A percentile compares a stretch with the other conserved stretches of the same genome.
Evolutionary conservation across 1,140 invertebrate species (phyloP).

Genomic region (Ectropis grisescens): DNA sequence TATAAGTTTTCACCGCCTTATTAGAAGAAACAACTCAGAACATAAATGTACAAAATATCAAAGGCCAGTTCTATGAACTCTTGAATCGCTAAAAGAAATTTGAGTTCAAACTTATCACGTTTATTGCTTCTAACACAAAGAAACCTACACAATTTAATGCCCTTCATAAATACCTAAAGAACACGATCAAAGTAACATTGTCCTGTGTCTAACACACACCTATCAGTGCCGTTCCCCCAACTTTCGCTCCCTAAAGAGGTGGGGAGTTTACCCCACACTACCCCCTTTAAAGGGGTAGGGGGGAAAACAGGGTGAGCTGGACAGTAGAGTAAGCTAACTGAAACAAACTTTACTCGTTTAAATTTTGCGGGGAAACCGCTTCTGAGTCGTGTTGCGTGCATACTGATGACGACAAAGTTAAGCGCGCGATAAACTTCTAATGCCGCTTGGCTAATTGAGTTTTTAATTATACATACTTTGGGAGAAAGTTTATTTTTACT

Average conservation of each 20-base stretch:
- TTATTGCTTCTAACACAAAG: no score
- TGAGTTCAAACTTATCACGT: no score
- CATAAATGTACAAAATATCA: no score
- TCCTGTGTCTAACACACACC: conserved; percentile 32
- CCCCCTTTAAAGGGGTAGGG: conserved; percentile 4
- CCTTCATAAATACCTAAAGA: conserved; percentile 16
- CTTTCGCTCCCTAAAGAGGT: conserved; percentile 1
- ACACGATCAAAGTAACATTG: conserved; percentile 24
- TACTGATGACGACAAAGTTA: conserved; percentile 31
- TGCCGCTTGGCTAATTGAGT: conserved; percentile 35
- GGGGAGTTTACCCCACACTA: no score
- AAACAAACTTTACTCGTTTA: conserved; percentile 65
- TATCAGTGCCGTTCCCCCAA: conserved; percentile 29
- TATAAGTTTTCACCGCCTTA: no score
- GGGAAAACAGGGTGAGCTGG: conserved; percentile 15
- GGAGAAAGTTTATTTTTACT: neutral
- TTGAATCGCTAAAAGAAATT: no score
- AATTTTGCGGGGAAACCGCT: conserved; percentile 52
- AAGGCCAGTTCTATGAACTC: no score
- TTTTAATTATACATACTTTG: conserved; percentile 24
- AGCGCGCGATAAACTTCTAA: conserved; percentile 37
- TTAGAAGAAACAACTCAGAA: no score
- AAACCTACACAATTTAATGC: neutral
- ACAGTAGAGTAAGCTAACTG: conserved; percentile 44
- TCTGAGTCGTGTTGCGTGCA: conserved; percentile 35